phyloP scores from a whole-genome alignment of 2,797 vertebrate genomes.

The Heliangelus exortis region DNA sequence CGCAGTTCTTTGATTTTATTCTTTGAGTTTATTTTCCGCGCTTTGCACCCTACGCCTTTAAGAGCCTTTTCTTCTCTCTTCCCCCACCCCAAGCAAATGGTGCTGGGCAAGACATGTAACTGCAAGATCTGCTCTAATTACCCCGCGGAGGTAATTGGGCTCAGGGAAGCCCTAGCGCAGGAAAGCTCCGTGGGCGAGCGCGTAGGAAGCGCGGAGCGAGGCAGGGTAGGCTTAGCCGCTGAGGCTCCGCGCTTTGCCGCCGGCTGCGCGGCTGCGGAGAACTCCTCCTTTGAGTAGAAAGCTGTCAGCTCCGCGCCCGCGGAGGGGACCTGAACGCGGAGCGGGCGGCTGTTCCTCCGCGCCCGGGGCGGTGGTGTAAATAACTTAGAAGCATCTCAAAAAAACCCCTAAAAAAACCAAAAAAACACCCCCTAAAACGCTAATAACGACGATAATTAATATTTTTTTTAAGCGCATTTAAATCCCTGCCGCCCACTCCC shows the following conservation, averaged over 20 bases:
- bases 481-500: neutral
- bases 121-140: slow-evolving; percentile 65
- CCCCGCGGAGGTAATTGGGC: slow-evolving; percentile 55
- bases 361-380: neutral
- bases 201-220: neutral
- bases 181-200: neutral
- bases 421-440: too few species aligned
- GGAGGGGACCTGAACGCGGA: neutral
- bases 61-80: neutral
- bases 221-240: neutral
- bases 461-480: neutral
- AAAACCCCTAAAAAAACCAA: too few species aligned
- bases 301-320: neutral
- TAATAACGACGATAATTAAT: neutral
- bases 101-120: slow-evolving; percentile 56
- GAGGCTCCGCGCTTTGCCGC: neutral
- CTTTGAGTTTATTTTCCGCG: neutral
- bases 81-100: slow-evolving; percentile 37
- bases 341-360: neutral
- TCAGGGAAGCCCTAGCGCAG: neutral
- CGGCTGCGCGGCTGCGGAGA: neutral
- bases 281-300: neutral
- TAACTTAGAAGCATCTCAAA: neutral
- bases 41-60: slow-evolving; percentile 45
- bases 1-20: accelerated